Conservation (phyloP, 2,113 vertebrate genomes). For the Coryphaenoides rupestris region DNA sequence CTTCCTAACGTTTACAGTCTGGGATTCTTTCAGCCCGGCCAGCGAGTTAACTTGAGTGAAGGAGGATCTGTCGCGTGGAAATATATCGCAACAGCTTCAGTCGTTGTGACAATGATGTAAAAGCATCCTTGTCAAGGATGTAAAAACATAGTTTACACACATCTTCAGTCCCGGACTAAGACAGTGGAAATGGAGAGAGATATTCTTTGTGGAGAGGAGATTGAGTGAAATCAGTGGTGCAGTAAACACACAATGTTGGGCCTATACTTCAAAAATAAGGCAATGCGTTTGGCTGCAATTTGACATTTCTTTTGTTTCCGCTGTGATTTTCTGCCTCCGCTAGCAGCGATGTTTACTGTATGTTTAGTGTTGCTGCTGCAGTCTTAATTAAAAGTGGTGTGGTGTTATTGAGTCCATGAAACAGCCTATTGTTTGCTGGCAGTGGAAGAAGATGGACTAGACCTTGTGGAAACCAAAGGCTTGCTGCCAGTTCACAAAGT, state of each 20-base stretch:
- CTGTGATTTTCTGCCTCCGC: constrained; percentile 6
- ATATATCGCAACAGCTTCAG: too few relatives aligned
- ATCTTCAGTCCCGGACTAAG: too few relatives aligned
- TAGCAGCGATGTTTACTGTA: constrained; percentile 35
- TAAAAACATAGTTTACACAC: too few relatives aligned
- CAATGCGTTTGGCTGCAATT: not conserved
- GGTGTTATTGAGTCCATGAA: constrained; percentile 26
- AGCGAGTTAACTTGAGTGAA: too few relatives aligned
- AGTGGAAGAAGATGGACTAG: not conserved
- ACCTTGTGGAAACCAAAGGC: not conserved
- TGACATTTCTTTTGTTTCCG: constrained; percentile 17
- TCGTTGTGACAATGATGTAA: too few relatives aligned
- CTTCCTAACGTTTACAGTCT: constrained; percentile 19
- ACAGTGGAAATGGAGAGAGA: too few relatives aligned
- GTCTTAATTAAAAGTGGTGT: constrained; percentile 33
- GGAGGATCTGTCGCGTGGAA: not conserved
- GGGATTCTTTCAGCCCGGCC: not conserved
- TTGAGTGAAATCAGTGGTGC: too few relatives aligned
- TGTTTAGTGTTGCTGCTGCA: constrained; percentile 18
- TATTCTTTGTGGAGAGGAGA: too few relatives aligned
- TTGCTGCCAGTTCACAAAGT: not conserved
- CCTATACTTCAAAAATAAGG: constrained; percentile 13
- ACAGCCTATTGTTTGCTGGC: constrained; percentile 25
- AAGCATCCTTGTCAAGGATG: too few relatives aligned
- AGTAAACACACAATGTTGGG: too few relatives aligned